phyloP scores from a whole-genome alignment of 2,113 vertebrate genomes.

The Catagonus wagneri region DNA sequence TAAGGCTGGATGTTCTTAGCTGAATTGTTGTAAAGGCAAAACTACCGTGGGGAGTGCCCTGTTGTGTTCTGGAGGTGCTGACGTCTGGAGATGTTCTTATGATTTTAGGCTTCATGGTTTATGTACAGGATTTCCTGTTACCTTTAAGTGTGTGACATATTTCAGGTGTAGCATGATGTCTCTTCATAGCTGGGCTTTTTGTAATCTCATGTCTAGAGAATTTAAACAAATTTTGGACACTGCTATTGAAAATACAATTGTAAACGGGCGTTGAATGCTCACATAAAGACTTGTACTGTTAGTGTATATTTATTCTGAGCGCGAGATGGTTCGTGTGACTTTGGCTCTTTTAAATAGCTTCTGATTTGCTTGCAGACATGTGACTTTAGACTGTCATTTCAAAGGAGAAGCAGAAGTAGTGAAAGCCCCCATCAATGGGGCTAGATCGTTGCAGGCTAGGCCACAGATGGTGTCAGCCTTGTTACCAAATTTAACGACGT shows the following conservation, averaged over 20 bases:
- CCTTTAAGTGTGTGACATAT: neutral
- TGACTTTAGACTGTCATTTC: neutral
- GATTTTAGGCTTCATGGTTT: neutral
- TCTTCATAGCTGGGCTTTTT: slow-evolving; percentile 40
- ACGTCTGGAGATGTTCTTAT: neutral
- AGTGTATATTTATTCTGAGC: neutral
- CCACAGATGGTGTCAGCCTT: slow-evolving; percentile 74
- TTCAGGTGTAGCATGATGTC: slow-evolving; percentile 10
- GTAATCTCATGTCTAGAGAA: slow-evolving; percentile 60
- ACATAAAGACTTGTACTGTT: neutral
- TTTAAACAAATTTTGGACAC: slow-evolving; percentile 9
- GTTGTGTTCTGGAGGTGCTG: neutral
- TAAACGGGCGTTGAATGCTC: neutral
- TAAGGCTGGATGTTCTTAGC: neutral
- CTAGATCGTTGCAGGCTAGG: slow-evolving; percentile 9
- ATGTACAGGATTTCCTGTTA: neutral
- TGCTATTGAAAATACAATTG: slow-evolving; percentile 38
- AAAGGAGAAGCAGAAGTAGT: slow-evolving; percentile 37
- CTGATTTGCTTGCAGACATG: slow-evolving; percentile 19
- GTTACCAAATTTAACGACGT: slow-evolving; percentile 67
- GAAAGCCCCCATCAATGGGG: slow-evolving; percentile 35
- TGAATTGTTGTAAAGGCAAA: neutral
- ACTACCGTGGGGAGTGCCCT: neutral
- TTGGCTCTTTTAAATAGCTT: slow-evolving; percentile 35
- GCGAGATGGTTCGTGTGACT: neutral